A percentile compares a stretch with the other conserved stretches of the same genome.
These are phyloP conservation scores for Patiria miniata DNA, from an alignment of 35 echinoderm and acorn worm genomes.

Conservation along the genomic window DNA sequence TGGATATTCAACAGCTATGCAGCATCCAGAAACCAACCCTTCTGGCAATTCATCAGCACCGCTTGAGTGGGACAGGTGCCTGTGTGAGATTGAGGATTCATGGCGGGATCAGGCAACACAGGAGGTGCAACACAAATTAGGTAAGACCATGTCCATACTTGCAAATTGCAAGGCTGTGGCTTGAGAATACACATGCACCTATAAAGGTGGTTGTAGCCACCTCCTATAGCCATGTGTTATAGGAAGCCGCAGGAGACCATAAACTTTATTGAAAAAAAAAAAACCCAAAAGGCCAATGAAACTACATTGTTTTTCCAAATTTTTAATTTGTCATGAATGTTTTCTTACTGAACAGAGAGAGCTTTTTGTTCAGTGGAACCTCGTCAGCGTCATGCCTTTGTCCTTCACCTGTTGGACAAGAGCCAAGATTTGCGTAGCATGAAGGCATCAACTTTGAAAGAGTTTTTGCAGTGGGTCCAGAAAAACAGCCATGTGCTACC, in stretches of 20 bases:
- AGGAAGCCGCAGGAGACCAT: too few relatives aligned
- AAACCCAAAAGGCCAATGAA: too few relatives aligned
- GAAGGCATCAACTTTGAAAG: conserved; percentile 42
- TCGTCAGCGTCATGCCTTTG: conserved; percentile 23
- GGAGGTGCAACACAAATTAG: not conserved
- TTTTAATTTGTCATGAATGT: not conserved
- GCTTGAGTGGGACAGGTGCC: not conserved
- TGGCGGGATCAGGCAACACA: not conserved
- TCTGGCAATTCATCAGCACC: not conserved
- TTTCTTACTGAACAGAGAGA: not conserved
- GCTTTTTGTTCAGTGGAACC: conserved; percentile 25
- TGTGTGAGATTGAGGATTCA: not conserved
- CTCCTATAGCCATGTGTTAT: too few relatives aligned
- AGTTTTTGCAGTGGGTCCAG: conserved; percentile 38
- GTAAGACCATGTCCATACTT: not conserved
- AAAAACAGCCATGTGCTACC: not conserved
- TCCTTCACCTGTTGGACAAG: conserved; percentile 45
- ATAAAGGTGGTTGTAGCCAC: too few relatives aligned
- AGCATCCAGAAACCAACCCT: not conserved
- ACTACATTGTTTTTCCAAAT: too few relatives aligned
- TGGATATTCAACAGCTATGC: not conserved
- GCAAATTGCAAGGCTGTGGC: too few relatives aligned
- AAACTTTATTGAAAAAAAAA: too few relatives aligned
- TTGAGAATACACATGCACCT: too few relatives aligned
- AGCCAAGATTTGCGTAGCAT: conserved; percentile 50